Percentiles rank a stretch among this genome's conserved stretches.
These are phyloP conservation scores for Fragum sueziense DNA, from an alignment of 2,888 invertebrate species.

Conservation along the genomic window DNA sequence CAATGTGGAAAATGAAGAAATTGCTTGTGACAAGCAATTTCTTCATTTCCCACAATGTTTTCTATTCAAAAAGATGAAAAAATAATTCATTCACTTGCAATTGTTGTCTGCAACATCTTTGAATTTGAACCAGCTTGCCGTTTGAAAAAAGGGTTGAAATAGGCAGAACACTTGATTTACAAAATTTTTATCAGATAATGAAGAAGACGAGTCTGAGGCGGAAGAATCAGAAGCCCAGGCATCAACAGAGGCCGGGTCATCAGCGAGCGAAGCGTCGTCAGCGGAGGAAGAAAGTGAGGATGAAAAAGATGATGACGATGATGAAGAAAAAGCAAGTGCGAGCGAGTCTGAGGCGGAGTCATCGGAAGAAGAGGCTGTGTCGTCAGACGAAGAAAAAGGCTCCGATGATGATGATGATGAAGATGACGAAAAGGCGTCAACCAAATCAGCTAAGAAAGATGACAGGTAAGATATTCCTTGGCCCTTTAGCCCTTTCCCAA, in stretches of 20 bases:
- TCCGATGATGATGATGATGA: constrained; percentile 58
- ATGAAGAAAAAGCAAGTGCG: constrained; percentile 46
- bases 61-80: no score
- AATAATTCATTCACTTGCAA: no score
- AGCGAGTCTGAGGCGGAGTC: constrained; percentile 49
- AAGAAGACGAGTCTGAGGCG: constrained; percentile 59
- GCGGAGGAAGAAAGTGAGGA: constrained; percentile 51
- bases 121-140: no score
- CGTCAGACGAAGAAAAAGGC: constrained; percentile 48
- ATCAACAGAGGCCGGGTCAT: constrained; percentile 54
- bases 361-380: constrained; percentile 53
- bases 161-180: no score
- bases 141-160: no score
- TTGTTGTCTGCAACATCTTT: no score
- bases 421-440: constrained; percentile 22
- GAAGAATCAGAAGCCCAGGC: constrained; percentile 36
- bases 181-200: no score
- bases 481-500: no score
- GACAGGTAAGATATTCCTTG: constrained; percentile 34
- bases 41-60: no score
- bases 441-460: constrained; percentile 30
- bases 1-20: no score
- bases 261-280: constrained; percentile 29
- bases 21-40: no score
- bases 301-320: neutral